Conservation (phyloP, 2,797 vertebrate species). For the Sebastes oblongus region DNA sequence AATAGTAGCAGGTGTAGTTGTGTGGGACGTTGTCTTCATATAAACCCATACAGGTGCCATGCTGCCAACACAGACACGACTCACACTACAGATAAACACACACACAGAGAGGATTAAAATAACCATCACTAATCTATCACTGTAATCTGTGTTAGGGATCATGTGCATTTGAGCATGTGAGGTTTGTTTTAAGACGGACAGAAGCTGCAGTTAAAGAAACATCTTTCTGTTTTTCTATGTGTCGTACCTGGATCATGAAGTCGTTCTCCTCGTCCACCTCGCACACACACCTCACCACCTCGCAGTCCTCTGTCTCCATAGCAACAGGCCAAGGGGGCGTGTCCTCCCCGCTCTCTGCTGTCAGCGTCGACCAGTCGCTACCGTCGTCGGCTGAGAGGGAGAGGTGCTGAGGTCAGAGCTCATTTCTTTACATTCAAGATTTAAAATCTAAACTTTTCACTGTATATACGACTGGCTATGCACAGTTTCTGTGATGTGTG, state of each 20-base stretch:
- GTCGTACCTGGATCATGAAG: conserved; percentile 97
- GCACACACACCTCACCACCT: conserved; percentile 94
- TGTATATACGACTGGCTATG: not conserved
- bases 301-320: conserved; percentile 84
- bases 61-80: conserved; percentile 97
- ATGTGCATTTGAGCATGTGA: too few species aligned
- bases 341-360: conserved; percentile 94
- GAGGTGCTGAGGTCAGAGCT: not conserved
- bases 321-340: conserved; percentile 80
- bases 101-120: not conserved
- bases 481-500: not conserved
- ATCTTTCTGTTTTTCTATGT: not conserved
- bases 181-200: not conserved
- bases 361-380: conserved; percentile 93
- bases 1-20: conserved; percentile 94
- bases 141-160: not conserved
- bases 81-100: conserved; percentile 85
- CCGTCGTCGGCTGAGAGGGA: conserved; percentile 86
- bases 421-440: not conserved
- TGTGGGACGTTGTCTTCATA: conserved; percentile 94
- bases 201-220: not conserved
- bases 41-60: conserved; percentile 97
- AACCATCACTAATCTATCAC: not conserved
- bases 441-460: not conserved
- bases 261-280: conserved; percentile 97